Evolutionary conservation across 2,797 vertebrate species (phyloP).

Genomic region (Oreochromis mossambicus): DNA sequence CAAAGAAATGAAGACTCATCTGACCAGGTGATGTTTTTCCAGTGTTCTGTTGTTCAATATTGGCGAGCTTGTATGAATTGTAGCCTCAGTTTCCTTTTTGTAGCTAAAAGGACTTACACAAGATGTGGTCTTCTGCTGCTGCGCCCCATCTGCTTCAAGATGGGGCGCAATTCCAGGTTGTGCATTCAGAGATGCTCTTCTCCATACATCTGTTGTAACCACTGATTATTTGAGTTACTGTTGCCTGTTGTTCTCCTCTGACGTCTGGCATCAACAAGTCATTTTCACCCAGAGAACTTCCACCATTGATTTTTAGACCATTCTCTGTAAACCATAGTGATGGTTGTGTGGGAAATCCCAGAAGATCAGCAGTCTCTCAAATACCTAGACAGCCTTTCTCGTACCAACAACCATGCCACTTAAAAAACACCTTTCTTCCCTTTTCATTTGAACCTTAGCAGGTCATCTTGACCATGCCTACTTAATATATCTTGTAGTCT

Average conservation of each 20-base stretch:
- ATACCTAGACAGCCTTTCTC: neutral
- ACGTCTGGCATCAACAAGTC: fast-evolving
- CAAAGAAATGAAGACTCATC: neutral
- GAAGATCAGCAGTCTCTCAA: neutral
- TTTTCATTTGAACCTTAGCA: neutral
- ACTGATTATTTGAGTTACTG: neutral
- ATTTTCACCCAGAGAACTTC: too few relatives aligned
- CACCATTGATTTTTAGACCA: neutral
- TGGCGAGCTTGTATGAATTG: neutral
- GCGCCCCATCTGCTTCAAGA: neutral
- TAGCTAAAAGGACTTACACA: neutral
- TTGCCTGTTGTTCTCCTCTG: neutral
- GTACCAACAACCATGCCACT: neutral
- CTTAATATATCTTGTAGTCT: neutral
- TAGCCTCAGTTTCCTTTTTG: neutral
- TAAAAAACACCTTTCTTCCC: neutral
- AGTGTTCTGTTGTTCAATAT: neutral
- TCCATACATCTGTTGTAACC: neutral
- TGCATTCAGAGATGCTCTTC: neutral
- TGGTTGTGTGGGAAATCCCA: neutral
- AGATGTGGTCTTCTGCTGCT: neutral
- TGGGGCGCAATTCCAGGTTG: too few relatives aligned
- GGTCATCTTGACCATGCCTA: neutral
- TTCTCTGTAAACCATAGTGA: neutral
- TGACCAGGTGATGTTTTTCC: neutral